Percentiles rank a stretch among this genome's conserved stretches.
Conservation (phyloP, 2,113 vertebrate species). For the Oenanthe melanoleuca region DNA sequence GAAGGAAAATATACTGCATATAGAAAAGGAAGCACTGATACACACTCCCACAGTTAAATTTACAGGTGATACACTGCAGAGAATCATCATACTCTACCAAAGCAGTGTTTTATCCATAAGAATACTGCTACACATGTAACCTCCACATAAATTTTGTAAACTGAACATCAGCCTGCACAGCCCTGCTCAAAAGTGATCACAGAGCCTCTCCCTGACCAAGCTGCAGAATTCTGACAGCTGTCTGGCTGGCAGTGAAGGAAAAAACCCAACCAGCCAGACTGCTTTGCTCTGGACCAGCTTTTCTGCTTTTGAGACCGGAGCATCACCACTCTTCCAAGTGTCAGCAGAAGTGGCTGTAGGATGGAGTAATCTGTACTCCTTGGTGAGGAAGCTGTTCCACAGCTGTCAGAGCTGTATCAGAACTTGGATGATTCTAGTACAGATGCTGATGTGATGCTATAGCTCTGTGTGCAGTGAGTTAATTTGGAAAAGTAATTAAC, state of each 20-base stretch:
- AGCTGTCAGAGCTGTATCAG: neutral
- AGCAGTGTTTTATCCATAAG: neutral
- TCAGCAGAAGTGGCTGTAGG: neutral
- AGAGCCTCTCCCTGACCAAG: neutral
- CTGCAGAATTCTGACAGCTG: neutral
- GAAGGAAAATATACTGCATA: neutral
- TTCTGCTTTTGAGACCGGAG: neutral
- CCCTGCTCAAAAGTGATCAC: neutral
- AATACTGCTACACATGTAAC: neutral
- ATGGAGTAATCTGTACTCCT: neutral
- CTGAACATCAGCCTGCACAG: neutral
- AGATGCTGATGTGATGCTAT: neutral
- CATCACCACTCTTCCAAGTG: neutral
- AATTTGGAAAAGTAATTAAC: neutral
- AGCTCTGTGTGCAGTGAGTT: neutral
- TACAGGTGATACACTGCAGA: neutral
- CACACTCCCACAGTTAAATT: neutral
- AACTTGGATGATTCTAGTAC: neutral
- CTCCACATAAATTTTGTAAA: neutral
- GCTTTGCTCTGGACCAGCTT: neutral
- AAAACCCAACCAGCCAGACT: neutral
- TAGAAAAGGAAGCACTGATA: neutral
- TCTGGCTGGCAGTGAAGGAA: neutral
- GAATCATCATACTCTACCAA: neutral
- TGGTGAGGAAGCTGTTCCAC: neutral